phyloP scores from a whole-genome alignment of 2,113 vertebrate species.

The Engraulis encrasicolus region DNA sequence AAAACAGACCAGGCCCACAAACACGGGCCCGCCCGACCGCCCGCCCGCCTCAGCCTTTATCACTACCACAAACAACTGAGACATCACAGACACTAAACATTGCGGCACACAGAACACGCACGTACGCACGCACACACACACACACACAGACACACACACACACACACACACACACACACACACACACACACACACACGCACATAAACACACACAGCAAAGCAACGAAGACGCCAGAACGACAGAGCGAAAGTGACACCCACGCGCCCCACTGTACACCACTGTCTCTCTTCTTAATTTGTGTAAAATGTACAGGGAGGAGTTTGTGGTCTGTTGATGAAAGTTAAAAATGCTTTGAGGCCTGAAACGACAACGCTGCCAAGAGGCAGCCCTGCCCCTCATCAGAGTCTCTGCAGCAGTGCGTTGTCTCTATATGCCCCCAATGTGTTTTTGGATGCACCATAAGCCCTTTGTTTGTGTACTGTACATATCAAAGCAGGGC shows the following conservation, averaged over 20 bases:
- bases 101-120: not conserved
- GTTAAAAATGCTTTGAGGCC: constrained; percentile 19
- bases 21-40: constrained; percentile 48
- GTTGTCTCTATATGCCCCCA: not conserved
- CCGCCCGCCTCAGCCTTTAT: constrained; percentile 47
- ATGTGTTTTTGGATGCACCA: not conserved
- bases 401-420: not conserved
- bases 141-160: not conserved
- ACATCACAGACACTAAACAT: constrained; percentile 36
- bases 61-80: constrained; percentile 50
- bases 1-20: constrained; percentile 55
- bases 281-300: constrained; percentile 10
- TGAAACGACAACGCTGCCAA: not conserved
- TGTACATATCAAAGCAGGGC: not conserved
- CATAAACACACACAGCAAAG: no score
- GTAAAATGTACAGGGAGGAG: constrained; percentile 12
- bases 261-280: not conserved
- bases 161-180: not conserved
- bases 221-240: no score
- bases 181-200: not conserved
- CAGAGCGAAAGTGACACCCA: no score
- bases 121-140: not conserved
- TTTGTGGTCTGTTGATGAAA: constrained; percentile 13
- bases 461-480: not conserved
- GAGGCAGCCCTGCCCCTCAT: not conserved